Evolutionary conservation across 1,140 invertebrate genomes (phyloP), one percentile per base, ranked within the genome.

Genomic region (Drosophila pachea): DNA sequence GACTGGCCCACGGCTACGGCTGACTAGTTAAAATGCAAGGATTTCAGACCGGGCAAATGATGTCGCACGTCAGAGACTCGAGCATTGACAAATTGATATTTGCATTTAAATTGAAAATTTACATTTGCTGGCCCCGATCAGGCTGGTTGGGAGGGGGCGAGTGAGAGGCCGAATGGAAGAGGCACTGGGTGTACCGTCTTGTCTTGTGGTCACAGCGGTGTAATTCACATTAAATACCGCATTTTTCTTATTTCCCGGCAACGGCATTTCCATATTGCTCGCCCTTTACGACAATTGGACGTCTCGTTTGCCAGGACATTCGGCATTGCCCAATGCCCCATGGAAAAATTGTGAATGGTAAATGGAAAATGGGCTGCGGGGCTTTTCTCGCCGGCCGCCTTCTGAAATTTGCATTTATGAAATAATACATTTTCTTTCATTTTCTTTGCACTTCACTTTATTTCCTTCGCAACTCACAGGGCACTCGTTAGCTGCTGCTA

Each of bases 41-140:
- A 86, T 86, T 86, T 83, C 12, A 36, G 53, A 12, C 56, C 32
- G 43, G 45, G 56, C 56, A 59, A 59, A 59, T 59, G 49, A 47
- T 50, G 62, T 58, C 53, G 67, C 64, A 67, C 16, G 54, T 60
- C 38, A 61, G 16, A 32, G 58, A 45, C 52, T 14, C 40, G 49
- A 68, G 74, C 81, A 88, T 88, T 88, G 87, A 88, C 87, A 88
- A 88, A 88, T 88, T 88, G 87, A 88, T 88, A 88, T 88, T 88
- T 88, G 87, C 87, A 88, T 88, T 88, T 88, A 88, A 88, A 88
- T 88, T 88, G 87, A 88, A 88, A 88, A 88, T 88, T 88, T 88
- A 88, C 87, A 88, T 88, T 87, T 88, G 86, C 12, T 86, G 68
- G 76, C 43, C 52, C 33, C n/a, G 43, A 9, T 7, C 8, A 7